Conservation (phyloP, 2,888 invertebrate species). For the Choreutis nemorana region DNA sequence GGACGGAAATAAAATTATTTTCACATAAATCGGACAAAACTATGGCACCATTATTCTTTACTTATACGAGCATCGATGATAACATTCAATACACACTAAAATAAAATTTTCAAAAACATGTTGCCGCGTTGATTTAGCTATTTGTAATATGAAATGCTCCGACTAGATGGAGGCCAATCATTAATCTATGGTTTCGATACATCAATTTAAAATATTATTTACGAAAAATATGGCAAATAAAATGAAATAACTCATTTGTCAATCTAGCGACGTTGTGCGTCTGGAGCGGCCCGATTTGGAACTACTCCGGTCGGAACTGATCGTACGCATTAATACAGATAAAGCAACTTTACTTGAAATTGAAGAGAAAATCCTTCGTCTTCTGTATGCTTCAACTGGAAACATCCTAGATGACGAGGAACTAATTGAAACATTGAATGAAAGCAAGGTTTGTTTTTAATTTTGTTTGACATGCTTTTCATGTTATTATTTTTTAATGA, state of each 20-base stretch:
- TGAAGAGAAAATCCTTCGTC: slow-evolving; percentile 88
- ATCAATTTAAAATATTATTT: background rate
- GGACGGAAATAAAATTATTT: too few species aligned
- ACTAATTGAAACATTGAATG: slow-evolving; percentile 88
- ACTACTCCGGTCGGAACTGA: slow-evolving; percentile 79
- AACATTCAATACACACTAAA: too few species aligned
- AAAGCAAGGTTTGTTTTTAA: slow-evolving; percentile 75
- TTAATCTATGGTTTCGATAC: background rate
- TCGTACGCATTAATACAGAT: slow-evolving; percentile 84
- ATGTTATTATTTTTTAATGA: too few species aligned
- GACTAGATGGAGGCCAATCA: background rate
- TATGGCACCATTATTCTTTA: too few species aligned
- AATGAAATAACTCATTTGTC: too few species aligned
- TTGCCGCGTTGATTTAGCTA: too few species aligned
- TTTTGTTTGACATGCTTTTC: slow-evolving; percentile 3
- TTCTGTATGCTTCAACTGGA: slow-evolving; percentile 84
- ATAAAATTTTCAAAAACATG: too few species aligned
- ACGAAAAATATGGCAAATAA: background rate
- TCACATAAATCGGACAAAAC: too few species aligned
- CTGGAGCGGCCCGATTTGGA: slow-evolving; percentile 91
- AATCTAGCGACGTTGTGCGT: slow-evolving; percentile 81
- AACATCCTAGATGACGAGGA: slow-evolving; percentile 95
- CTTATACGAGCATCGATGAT: too few species aligned
- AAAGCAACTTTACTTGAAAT: slow-evolving; percentile 84
- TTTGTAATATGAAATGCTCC: too few species aligned